phyloP scores from a whole-genome alignment of 64 coral and sea anemone genomes.

The Dendrophyllia cribrosa region DNA sequence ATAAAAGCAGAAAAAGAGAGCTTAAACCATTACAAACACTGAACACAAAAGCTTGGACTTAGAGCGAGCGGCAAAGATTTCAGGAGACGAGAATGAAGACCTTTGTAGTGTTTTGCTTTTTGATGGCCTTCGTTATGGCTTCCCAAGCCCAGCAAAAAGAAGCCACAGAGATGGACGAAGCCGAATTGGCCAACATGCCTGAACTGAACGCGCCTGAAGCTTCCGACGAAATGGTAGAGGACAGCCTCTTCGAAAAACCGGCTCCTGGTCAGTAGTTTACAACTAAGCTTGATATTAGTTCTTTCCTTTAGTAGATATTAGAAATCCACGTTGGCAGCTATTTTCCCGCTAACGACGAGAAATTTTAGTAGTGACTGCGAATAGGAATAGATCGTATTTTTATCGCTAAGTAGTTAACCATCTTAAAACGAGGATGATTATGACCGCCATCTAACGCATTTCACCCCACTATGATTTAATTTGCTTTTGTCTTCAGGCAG shows the following conservation, averaged over 20 bases:
- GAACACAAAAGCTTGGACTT: background rate
- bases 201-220: background rate
- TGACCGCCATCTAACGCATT: too few relatives aligned
- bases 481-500: too few relatives aligned
- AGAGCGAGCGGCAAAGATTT: background rate
- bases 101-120: slow-evolving; percentile 17
- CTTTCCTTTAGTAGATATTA: too few relatives aligned
- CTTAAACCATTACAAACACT: background rate
- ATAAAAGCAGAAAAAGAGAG: slow-evolving; percentile 16
- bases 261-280: background rate
- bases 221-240: background rate
- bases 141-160: background rate
- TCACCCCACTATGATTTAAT: too few relatives aligned
- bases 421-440: too few relatives aligned
- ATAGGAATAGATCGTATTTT: too few relatives aligned
- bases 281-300: background rate
- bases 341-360: too few relatives aligned
- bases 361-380: too few relatives aligned
- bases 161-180: slow-evolving; percentile 33
- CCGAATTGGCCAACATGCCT: background rate
- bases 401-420: too few relatives aligned
- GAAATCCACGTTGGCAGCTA: too few relatives aligned
- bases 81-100: background rate
- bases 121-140: slow-evolving; percentile 20
- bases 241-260: background rate